Conservation (phyloP, 2,797 vertebrate genomes). For the Macropus fuliginosus region DNA sequence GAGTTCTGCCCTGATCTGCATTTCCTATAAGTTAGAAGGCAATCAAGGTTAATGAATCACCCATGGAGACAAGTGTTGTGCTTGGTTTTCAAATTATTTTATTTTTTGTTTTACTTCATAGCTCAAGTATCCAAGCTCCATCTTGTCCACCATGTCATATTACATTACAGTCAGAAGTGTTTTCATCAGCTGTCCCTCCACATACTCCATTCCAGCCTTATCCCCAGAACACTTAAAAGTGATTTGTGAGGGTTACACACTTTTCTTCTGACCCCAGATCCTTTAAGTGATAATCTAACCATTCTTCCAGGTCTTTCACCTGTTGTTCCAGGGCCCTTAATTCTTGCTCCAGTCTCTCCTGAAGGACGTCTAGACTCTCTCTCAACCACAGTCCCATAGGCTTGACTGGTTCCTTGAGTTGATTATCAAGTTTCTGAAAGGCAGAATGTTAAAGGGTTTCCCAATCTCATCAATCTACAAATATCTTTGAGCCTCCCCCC, state of each 20-base stretch:
- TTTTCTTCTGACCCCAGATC: background rate
- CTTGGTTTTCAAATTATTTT: conserved; percentile 34
- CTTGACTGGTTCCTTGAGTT: conserved; percentile 4
- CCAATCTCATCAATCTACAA: background rate
- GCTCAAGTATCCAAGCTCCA: background rate
- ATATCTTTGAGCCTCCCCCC: background rate
- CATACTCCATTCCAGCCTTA: background rate
- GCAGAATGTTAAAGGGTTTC: background rate
- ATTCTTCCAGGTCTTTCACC: conserved; percentile 60
- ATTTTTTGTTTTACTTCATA: conserved; percentile 50
- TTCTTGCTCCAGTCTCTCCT: conserved; percentile 69
- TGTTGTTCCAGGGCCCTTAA: conserved; percentile 68
- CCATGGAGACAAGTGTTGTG: accelerated
- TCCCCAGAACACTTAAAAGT: conserved; percentile 35
- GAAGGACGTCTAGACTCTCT: conserved; percentile 53
- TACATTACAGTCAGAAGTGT: background rate
- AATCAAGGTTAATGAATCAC: background rate
- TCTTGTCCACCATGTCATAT: background rate
- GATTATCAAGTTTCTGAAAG: conserved; percentile 65
- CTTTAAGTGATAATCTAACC: conserved; percentile 67
- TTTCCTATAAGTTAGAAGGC: conserved; percentile 2
- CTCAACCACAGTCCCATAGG: conserved; percentile 58
- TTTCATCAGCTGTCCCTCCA: background rate
- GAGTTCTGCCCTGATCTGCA: background rate
- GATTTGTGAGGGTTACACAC: conserved; percentile 9